Percentiles rank a stretch among this genome's conserved stretches.
These are phyloP conservation scores for Lomographa bimaculata DNA, from an alignment of 2,888 invertebrate species.

Conservation along the genomic window DNA sequence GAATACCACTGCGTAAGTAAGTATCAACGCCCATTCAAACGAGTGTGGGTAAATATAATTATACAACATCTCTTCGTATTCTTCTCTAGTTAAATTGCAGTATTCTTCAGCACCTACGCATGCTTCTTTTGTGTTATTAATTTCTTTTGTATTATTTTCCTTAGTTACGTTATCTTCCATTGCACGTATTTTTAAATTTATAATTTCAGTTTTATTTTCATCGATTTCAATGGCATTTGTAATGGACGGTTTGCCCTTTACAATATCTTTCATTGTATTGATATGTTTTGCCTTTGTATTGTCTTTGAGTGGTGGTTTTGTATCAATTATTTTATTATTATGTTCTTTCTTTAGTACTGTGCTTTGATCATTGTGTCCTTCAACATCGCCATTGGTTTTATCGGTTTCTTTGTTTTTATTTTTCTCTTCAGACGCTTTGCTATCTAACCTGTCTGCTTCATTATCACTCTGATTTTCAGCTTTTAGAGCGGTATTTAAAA, in stretches of 20 bases:
- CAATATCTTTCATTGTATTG: not conserved
- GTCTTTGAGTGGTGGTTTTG: not conserved
- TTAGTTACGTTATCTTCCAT: constrained; percentile 13
- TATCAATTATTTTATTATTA: not conserved
- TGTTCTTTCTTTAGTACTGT: not conserved
- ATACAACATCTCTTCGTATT: constrained; percentile 84
- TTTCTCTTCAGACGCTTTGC: not conserved
- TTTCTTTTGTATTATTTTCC: constrained; percentile 21
- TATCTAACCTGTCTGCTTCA: not conserved
- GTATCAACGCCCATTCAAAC: constrained; percentile 91
- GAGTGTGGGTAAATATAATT: constrained; percentile 87
- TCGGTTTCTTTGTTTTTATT: not conserved
- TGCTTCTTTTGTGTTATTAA: constrained; percentile 35
- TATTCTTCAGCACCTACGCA: constrained; percentile 71
- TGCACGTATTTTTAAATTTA: constrained; percentile 16
- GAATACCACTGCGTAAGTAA: constrained; percentile 89
- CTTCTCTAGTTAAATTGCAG: constrained; percentile 80
- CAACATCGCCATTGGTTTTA: not conserved
- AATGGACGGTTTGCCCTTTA: no score
- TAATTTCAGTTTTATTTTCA: no score
- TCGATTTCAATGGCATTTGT: no score
- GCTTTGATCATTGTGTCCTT: not conserved
- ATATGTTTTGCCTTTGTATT: not conserved
- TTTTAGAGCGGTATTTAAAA: constrained; percentile 1
- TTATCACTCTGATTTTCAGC: constrained; percentile 1